Evolutionary conservation across 2,797 vertebrate genomes (phyloP).

Genomic region (Sciurus vulgaris): DNA sequence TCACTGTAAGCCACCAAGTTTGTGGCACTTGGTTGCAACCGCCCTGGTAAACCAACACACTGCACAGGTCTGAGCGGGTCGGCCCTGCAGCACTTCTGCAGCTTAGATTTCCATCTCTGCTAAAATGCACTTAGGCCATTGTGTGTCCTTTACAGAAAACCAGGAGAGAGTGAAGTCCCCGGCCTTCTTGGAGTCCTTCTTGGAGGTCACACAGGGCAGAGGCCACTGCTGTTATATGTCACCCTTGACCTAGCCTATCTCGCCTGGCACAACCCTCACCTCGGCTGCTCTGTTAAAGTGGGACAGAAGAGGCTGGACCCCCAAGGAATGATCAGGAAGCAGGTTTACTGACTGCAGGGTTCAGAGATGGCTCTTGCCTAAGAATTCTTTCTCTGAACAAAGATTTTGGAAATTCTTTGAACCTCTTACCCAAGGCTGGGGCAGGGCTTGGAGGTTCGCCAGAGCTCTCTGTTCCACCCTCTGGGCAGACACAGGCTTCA

Average conservation of each 20-base stretch:
- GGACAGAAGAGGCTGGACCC: too few relatives aligned
- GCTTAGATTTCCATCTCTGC: not conserved
- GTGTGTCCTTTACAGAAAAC: not conserved
- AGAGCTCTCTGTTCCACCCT: too few relatives aligned
- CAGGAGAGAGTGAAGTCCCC: not conserved
- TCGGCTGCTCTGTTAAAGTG: too few relatives aligned
- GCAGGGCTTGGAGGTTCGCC: too few relatives aligned
- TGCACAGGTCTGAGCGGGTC: not conserved
- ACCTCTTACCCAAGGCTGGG: too few relatives aligned
- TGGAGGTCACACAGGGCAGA: not conserved
- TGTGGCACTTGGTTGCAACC: not conserved
- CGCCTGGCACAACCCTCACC: not conserved
- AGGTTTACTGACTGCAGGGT: too few relatives aligned
- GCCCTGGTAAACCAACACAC: not conserved
- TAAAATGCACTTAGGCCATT: not conserved
- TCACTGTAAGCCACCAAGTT: not conserved
- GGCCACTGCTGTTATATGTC: too few relatives aligned
- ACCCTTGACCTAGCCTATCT: not conserved
- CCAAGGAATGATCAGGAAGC: too few relatives aligned
- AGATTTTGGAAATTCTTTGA: too few relatives aligned
- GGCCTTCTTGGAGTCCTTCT: not conserved
- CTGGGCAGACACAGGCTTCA: too few relatives aligned
- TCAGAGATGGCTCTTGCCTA: too few relatives aligned
- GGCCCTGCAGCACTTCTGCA: not conserved
- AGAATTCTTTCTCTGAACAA: too few relatives aligned